Evolutionary conservation across 2,113 vertebrate genomes (phyloP).

Genomic region (Salminus brasiliensis): DNA sequence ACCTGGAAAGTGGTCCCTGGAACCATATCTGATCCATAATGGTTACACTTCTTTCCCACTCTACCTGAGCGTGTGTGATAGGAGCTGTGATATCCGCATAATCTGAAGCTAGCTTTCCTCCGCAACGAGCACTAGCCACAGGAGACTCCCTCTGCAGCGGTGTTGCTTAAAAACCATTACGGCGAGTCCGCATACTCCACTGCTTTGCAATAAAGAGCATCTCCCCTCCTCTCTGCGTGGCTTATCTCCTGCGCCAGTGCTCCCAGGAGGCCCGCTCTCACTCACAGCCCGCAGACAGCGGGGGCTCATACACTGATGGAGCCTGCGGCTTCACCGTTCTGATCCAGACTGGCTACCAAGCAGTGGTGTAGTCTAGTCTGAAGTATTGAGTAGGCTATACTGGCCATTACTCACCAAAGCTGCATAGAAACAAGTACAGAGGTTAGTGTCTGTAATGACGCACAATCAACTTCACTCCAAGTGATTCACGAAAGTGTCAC

Average conservation of each 20-base stretch:
- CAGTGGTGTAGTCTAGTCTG: background rate
- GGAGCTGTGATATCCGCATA: background rate
- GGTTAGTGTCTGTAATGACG: too few relatives aligned
- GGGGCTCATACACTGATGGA: conserved; percentile 24
- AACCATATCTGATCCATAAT: background rate
- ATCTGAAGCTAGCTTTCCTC: conserved; percentile 31
- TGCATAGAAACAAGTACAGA: background rate
- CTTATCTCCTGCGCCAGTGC: conserved; percentile 43
- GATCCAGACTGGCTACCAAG: conserved; percentile 9
- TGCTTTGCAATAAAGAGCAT: conserved; percentile 46
- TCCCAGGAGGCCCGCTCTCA: conserved; percentile 25
- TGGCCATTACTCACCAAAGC: background rate
- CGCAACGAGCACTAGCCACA: conserved; percentile 20
- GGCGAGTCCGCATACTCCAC: conserved; percentile 39
- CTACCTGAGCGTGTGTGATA: conserved; percentile 28
- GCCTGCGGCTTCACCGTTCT: background rate
- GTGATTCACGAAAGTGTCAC: too few relatives aligned
- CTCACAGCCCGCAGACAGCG: conserved; percentile 24
- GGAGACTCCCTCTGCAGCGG: conserved; percentile 30
- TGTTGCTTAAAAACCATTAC: conserved; percentile 48
- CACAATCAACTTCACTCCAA: background rate
- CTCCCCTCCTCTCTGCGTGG: conserved; percentile 31
- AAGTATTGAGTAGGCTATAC: background rate
- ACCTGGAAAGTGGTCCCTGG: background rate
- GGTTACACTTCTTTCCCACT: conserved; percentile 16